Base-by-base conservation (phyloP, 2,888 invertebrate genomes). In the Drosophila paramelanica region DNA sequence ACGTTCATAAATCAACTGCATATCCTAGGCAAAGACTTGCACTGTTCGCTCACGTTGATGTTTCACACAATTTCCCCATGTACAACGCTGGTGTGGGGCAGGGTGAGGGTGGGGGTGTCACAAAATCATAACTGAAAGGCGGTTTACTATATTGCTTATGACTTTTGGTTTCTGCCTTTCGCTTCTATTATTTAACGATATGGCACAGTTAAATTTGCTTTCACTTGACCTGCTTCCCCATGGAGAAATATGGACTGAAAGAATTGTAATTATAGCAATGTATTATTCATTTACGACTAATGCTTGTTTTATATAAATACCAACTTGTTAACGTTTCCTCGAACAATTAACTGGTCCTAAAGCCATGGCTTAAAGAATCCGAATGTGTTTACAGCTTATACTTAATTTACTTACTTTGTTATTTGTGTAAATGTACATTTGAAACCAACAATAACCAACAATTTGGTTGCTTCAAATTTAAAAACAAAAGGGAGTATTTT, bases 1-100 rank as follows among this genome's bases (percentile, higher is more conserved):
- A 17, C 27, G 59, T 46, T 59, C 69, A 76, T 76, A 77, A 79
- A 77, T 80, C 77, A 81, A 78, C 55, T 68, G 60, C 46, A 11
- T 38, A 45, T 43, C 8, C 38, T 11, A 10, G 4, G 17, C 20
- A 33, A 5, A 17, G 31, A 7, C 33, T 55, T 11, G 10, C 17
- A 36, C 47, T 47, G 33, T 62, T 62, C 62, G 25, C 36, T 49
- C 59, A 62, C 62, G 59, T 62, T 64, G 60, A 60, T 20, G 27
- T 43, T 43, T 20, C 42, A 43, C 27, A 23, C 31, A 17, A 45
- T 46, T 45, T 55, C 11, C 11, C 43, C 17, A 17, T 17, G 7
- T 7, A 23, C 10, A 3, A 10, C 10, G 31, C 0, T 5, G 8
- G 17, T 2, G 38, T 1, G 50, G 2, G 6, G 6, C 4, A 5